A percentile compares a stretch with the other conserved stretches of the same genome.
These are phyloP conservation scores for Trachelus stipa DNA, from an alignment of 2,888 invertebrate genomes.

Conservation along the genomic window DNA sequence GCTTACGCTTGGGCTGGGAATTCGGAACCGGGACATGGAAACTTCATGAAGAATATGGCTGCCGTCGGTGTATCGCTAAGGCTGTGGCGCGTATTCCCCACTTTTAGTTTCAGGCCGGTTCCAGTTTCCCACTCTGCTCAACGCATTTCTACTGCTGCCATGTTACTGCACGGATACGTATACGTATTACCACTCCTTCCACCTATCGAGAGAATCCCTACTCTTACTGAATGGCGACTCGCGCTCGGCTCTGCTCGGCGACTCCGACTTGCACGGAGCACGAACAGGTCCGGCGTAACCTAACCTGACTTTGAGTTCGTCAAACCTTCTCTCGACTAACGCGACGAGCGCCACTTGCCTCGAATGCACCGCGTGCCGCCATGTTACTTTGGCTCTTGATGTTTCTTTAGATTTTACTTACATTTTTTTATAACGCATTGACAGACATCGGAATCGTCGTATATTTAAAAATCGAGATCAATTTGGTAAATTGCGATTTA, in stretches of 20 bases:
- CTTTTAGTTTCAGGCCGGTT: not conserved
- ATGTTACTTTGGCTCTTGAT: conserved; percentile 11
- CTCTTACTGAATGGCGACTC: not conserved
- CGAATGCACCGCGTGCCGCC: not conserved
- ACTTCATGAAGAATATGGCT: conserved; percentile 38
- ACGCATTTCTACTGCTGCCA: not conserved
- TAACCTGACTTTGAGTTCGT: not conserved
- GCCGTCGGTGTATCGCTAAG: conserved; percentile 46
- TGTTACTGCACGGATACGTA: not conserved
- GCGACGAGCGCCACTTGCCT: not conserved
- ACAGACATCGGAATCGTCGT: not conserved
- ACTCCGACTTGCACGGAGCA: conserved; percentile 24
- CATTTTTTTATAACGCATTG: too few species aligned
- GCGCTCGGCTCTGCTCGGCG: conserved; percentile 6
- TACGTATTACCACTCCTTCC: not conserved
- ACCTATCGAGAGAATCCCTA: not conserved
- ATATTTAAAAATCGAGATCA: not conserved
- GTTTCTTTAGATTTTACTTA: not conserved
- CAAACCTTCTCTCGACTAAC: not conserved
- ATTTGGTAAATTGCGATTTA: not conserved
- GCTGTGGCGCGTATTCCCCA: not conserved
- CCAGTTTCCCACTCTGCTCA: not conserved
- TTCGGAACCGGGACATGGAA: not conserved
- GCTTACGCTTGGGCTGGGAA: not conserved
- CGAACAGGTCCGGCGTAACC: conserved; percentile 25